Evolutionary conservation across 2,888 invertebrate genomes (phyloP), one percentile per base, ranked within the genome.

Genomic region (Cynaeus angustus): DNA sequence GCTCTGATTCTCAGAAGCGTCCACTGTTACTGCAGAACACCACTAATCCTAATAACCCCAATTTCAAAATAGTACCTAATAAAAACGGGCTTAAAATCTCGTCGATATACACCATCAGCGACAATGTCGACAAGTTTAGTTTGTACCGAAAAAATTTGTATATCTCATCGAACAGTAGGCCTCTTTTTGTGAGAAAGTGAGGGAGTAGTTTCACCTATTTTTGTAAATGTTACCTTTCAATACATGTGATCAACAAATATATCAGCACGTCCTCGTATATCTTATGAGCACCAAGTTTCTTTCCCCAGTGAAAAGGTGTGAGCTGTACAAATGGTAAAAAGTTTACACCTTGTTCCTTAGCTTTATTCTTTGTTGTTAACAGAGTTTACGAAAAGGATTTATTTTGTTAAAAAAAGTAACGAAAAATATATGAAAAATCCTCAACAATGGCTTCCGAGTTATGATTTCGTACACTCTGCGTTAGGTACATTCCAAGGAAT

Each of bases 31-130:
- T 86, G 69, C 79, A 80, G 72, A 78, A 77, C 66, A 77, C 77
- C 16, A 78, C 78, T 71, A 68, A 72, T 13, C 43, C 56, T 8
- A 28, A 70, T 33, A 74, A 78, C 52, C 75, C 80, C 16, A 81
- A 82, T 71, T 79, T 81, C 66, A 77, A 81, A 78, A 87, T 88
- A 50, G 86, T 88, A 52, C 87, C 88, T 38, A 85, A 87, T 74
- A 88, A 87, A 79, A 88, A 86, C 70, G 89, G 88, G 41, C 81
- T 89, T 6, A 87, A 87, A 78, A 88, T 89, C 61, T 87, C 88
- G 58, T 88, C 89, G 13, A 83, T 85, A 70, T 85, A 86, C 75
- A 84, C 85, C 53, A 85, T 85, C 75, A 83, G 85, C 75, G 83
- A 85, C 73, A 81, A 83, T 69, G 83, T 85, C 33, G 85, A 85